Evolutionary conservation across 1,140 invertebrate species (phyloP), one percentile per base, ranked within the genome.

Genomic region (Macrosteles quadrilineatus): DNA sequence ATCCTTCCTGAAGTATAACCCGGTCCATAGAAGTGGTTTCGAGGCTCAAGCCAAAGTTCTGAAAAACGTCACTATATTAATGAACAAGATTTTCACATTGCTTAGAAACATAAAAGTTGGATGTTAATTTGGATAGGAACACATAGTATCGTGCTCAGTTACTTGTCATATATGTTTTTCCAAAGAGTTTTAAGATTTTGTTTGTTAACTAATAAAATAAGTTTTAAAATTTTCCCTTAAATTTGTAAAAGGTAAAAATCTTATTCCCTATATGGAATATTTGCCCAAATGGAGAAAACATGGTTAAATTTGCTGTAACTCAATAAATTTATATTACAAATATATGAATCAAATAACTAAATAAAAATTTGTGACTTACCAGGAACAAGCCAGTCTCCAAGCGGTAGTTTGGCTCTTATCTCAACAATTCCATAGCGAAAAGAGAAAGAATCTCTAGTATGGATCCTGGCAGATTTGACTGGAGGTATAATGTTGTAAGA

Each of bases 311-410:
- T n/a, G n/a, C n/a, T n/a, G n/a, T n/a, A n/a, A n/a, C n/a, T n/a
- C n/a, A n/a, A n/a, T n/a, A n/a, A n/a, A n/a, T n/a, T n/a, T n/a
- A n/a, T n/a, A n/a, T n/a, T n/a, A n/a, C n/a, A n/a, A n/a, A n/a
- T n/a, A n/a, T n/a, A n/a, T n/a, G n/a, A n/a, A n/a, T n/a, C n/a
- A n/a, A n/a, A n/a, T n/a, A n/a, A n/a, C n/a, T n/a, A n/a, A n/a
- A n/a, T n/a, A n/a, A n/a, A n/a, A n/a, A n/a, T n/a, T n/a, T n/a
- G n/a, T n/a, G 57, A 72, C 27, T 71, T 76, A 88, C 87, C 87
- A 77, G 90, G 89, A 86, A 88, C 90, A 4, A 91, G 74, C 90
- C 90, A 92, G 77, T 92, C 90, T 64, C 90, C 90, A 21, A 80
- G 76, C 0, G 90, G 90, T 80, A 91, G 80, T 78, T 90, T 90